Conservation (phyloP, 2,888 invertebrate species). For the Nemurella pictetii region DNA sequence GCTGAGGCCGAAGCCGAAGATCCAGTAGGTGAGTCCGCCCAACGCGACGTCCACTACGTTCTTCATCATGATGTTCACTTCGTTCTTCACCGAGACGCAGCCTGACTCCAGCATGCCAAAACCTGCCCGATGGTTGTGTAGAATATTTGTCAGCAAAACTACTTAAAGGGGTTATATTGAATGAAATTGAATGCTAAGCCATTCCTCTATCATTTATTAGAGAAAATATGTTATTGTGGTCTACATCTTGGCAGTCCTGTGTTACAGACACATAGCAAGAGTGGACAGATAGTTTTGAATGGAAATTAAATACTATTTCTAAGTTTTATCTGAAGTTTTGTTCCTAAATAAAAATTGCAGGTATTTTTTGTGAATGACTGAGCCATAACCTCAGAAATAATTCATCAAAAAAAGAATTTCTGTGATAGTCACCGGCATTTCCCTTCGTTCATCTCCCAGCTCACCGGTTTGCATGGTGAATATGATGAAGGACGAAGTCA, state of each 20-base stretch:
- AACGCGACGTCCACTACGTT: constrained; percentile 91
- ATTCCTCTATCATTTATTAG: too few relatives aligned
- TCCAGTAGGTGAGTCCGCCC: constrained; percentile 92
- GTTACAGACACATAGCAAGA: too few relatives aligned
- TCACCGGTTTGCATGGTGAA: constrained; percentile 92
- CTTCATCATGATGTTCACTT: constrained; percentile 98
- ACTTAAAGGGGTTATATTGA: too few relatives aligned
- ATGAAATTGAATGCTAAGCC: too few relatives aligned
- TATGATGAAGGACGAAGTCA: constrained; percentile 86
- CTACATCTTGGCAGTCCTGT: too few relatives aligned
- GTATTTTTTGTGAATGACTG: too few relatives aligned
- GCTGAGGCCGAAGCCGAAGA: constrained; percentile 90
- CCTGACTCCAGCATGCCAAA: constrained; percentile 94
- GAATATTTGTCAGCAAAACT: too few relatives aligned
- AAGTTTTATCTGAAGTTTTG: neutral
- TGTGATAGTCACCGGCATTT: neutral
- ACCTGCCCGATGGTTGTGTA: constrained; percentile 57
- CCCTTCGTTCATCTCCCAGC: neutral
- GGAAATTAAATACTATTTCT: neutral
- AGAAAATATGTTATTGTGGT: too few relatives aligned
- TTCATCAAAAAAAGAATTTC: too few relatives aligned
- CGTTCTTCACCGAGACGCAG: constrained; percentile 89
- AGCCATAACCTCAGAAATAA: too few relatives aligned
- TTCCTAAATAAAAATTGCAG: neutral
- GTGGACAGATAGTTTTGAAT: too few relatives aligned